Base-by-base conservation (phyloP, 1,140 invertebrate genomes). In the Pseudomyrmex dendroicus region DNA sequence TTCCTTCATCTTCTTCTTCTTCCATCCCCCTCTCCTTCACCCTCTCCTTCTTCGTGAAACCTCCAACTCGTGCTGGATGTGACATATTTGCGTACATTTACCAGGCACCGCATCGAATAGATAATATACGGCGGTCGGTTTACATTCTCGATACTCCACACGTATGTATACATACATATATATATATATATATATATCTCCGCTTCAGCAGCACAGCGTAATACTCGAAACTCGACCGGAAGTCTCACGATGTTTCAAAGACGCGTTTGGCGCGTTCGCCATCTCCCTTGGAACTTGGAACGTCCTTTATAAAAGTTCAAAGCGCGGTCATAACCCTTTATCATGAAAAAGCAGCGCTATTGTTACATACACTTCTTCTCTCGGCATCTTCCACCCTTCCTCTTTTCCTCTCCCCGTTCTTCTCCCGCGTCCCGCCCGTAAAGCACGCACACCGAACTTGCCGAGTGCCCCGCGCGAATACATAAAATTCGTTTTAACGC, bases 401-500 rank as follows among this genome's bases (percentile, higher is more conserved):
- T 35, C 35, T 5, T 35, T 35, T 35, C 35, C 7, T n/a, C 3
- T 25, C 25, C 25, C 35, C 35, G 35, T 35, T 35, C 7, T 5
- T 35, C 35, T 7, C 35, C 35, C 35, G 35, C 10, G 50, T 10
- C 50, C 10, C 50, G 50, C 10, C 35, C 9, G n/a, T 70, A 80
- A 80, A 80, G 44, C 54, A 72, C 66, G 66, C 66, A 80, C 76
- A 80, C 76, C 54, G 76, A 78, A 78, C 64, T 78, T 44, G 54
- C 76, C 10, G 73, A 74, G 61, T 44, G 48, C 73, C 35, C 46
- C 22, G 64, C 52, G 64, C 76, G 66, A 72, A 80, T 80, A 80
- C 76, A 70, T 80, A 80, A 80, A 80, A 80, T 80, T 80, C 20
- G 66, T 54, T 80, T 72, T 72, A 77, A 72, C 66, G 76, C 76